A percentile compares a stretch with the other conserved stretches of the same genome.
Evolutionary conservation across 2,888 invertebrate species (phyloP).

Genomic region (Noctuana brunneofusca): DNA sequence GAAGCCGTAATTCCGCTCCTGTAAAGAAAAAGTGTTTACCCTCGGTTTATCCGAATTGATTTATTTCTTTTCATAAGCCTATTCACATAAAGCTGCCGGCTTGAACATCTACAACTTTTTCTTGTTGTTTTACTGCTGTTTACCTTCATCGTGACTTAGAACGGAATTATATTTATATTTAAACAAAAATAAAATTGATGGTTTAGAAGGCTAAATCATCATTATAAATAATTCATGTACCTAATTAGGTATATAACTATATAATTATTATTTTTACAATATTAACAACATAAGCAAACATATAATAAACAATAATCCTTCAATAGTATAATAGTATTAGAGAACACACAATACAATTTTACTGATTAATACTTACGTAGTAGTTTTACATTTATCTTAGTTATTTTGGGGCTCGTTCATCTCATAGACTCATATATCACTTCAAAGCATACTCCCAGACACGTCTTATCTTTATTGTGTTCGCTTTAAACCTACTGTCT

Average conservation of each 20-base stretch:
- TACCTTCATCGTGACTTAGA: too few relatives aligned
- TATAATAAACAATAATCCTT: background rate
- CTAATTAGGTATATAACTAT: too few relatives aligned
- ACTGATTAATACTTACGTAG: constrained; percentile 33
- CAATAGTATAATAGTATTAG: background rate
- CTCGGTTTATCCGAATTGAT: constrained; percentile 21
- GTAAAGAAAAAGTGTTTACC: constrained; percentile 22
- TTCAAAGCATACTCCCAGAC: constrained; percentile 60
- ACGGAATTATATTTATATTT: background rate
- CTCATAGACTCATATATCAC: constrained; percentile 61
- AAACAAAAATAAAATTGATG: background rate
- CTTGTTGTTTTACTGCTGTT: too few relatives aligned
- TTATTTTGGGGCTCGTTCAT: constrained; percentile 61
- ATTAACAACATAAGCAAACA: too few relatives aligned
- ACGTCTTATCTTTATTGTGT: constrained; percentile 65
- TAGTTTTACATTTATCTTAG: constrained; percentile 50
- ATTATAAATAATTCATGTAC: too few relatives aligned
- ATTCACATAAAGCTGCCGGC: background rate
- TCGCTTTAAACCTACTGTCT: constrained; percentile 8
- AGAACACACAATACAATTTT: background rate
- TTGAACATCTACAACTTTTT: too few relatives aligned
- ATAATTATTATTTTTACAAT: too few relatives aligned
- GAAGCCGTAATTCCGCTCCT: too few relatives aligned
- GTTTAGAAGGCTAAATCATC: too few relatives aligned
- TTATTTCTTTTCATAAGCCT: constrained; percentile 13